Evolutionary conservation across 2,113 vertebrate species (phyloP).

Genomic region (Ciconia maguari): DNA sequence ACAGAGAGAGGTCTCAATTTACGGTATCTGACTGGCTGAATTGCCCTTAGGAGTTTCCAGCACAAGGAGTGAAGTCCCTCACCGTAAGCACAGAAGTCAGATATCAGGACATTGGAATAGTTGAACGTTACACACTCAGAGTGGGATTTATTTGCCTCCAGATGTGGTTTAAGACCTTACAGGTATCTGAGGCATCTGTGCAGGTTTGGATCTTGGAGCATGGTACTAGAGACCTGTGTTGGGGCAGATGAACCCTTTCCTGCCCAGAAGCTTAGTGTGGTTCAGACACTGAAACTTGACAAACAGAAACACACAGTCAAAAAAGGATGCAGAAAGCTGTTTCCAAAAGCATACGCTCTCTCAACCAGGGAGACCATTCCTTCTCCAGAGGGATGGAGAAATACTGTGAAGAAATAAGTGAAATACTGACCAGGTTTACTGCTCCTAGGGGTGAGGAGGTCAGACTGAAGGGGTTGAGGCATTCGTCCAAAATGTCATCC

Average conservation of each 20-base stretch:
- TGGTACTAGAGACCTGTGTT: not conserved
- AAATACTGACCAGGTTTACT: not conserved
- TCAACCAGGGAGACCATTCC: not conserved
- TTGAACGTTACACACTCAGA: not conserved
- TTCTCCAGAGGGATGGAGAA: not conserved
- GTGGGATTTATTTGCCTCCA: not conserved
- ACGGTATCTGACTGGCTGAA: not conserved
- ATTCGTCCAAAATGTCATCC: not conserved
- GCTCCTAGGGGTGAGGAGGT: not conserved
- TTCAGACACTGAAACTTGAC: not conserved
- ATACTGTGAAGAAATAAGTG: no score
- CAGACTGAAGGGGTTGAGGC: not conserved
- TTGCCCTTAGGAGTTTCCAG: not conserved
- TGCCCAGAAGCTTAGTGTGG: not conserved
- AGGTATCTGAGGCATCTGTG: not conserved
- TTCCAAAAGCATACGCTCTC: not conserved
- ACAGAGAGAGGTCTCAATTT: not conserved
- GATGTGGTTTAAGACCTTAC: not conserved
- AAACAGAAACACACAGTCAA: not conserved
- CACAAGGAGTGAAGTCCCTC: not conserved
- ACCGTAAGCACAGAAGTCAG: not conserved
- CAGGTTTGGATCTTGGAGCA: not conserved
- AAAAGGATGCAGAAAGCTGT: not conserved
- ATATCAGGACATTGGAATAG: not conserved
- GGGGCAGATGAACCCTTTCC: not conserved